phyloP scores from a whole-genome alignment of 2,113 vertebrate genomes.

The Epinephelus moara region DNA sequence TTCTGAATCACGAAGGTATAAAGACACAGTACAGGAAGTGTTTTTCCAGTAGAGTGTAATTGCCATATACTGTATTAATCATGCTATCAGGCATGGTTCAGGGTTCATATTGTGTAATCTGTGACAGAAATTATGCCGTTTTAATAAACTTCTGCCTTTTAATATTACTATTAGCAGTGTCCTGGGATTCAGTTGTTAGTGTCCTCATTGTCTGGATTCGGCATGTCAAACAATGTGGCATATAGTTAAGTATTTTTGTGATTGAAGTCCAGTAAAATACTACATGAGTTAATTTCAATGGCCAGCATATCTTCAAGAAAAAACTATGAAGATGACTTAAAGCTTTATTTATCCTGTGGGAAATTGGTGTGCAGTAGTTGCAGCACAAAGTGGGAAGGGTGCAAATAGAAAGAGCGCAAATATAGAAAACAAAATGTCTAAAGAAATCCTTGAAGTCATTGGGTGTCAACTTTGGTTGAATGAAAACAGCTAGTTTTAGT shows the following conservation, averaged over 20 bases:
- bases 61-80: background rate
- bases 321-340: background rate
- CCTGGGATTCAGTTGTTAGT: background rate
- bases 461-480: background rate
- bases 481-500: background rate
- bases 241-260: too few species aligned
- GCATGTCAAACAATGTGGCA: background rate
- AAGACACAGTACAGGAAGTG: background rate
- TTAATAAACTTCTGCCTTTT: background rate
- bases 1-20: slow-evolving; percentile 95
- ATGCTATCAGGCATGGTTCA: background rate
- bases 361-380: too few species aligned
- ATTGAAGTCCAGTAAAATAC: too few species aligned
- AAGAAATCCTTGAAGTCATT: background rate
- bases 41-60: background rate
- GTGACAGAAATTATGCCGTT: background rate
- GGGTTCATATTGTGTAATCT: background rate
- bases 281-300: background rate
- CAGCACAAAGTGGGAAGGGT: too few species aligned
- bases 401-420: too few species aligned
- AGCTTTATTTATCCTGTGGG: too few species aligned
- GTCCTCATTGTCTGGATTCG: background rate
- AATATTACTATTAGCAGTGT: background rate
- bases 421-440: too few species aligned
- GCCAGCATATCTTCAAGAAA: background rate